phyloP scores from a whole-genome alignment of 2,113 vertebrate species.

The Trachemys scripta region DNA sequence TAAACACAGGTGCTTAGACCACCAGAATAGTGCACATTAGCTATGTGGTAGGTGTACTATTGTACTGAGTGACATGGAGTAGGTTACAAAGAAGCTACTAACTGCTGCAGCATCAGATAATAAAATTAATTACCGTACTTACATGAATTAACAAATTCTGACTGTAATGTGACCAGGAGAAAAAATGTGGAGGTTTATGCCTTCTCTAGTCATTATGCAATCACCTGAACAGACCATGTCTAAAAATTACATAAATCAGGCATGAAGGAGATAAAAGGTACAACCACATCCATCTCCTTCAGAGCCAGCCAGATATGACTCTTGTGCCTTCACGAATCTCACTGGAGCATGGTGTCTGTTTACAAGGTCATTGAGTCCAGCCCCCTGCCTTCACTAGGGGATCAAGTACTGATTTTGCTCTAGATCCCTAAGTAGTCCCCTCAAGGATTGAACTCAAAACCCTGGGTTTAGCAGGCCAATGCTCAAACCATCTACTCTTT shows the following conservation, averaged over 20 bases:
- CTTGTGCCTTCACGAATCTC: not conserved
- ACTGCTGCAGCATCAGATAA: not conserved
- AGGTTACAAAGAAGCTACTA: conserved; percentile 27
- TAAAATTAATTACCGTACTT: not conserved
- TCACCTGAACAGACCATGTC: not conserved
- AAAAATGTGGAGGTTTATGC: not conserved
- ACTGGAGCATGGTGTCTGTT: not conserved
- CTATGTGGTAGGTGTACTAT: not conserved
- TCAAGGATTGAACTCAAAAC: too few species aligned
- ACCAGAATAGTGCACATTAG: conserved; percentile 29
- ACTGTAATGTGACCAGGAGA: not conserved
- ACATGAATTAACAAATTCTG: conserved; percentile 38
- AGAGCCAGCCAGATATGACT: not conserved
- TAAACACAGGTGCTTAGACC: conserved; percentile 22
- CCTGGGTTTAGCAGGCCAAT: too few species aligned
- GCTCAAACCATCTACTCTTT: not conserved
- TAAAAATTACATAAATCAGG: not conserved
- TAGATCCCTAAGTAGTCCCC: too few species aligned
- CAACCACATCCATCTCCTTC: not conserved
- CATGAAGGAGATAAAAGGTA: not conserved
- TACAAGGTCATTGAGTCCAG: not conserved
- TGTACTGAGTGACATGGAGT: not conserved
- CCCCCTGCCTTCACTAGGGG: too few species aligned
- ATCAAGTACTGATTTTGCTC: too few species aligned
- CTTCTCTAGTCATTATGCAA: not conserved